These are phyloP conservation scores for Drosophila meridionalis DNA, from an alignment of 2,888 invertebrate genomes.

Conservation along the genomic window DNA sequence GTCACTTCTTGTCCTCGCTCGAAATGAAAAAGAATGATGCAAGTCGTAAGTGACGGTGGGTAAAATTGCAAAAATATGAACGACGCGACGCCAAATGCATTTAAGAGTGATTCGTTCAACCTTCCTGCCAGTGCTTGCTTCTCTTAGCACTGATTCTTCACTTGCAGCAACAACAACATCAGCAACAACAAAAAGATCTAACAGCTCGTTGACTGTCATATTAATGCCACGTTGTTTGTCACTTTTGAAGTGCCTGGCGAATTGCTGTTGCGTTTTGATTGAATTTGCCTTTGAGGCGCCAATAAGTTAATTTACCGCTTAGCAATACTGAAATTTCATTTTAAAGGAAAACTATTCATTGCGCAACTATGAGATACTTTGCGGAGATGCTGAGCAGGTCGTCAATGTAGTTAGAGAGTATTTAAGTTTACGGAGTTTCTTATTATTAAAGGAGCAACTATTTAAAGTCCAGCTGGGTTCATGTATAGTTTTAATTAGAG, in stretches of 20 bases:
- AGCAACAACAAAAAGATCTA: constrained; percentile 14
- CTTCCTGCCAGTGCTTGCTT: not conserved
- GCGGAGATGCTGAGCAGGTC: not conserved
- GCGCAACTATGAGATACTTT: constrained; percentile 5
- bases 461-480: no score
- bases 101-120: constrained; percentile 36
- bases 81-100: constrained; percentile 51
- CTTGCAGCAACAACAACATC: constrained; percentile 16
- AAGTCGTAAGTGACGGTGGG: constrained; percentile 49
- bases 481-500: no score
- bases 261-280: constrained; percentile 38
- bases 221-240: constrained; percentile 56
- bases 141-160: constrained; percentile 10
- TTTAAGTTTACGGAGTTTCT: not conserved
- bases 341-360: not conserved
- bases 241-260: constrained; percentile 27
- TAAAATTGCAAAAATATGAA: constrained; percentile 52
- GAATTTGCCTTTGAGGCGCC: constrained; percentile 32
- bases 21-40: constrained; percentile 65
- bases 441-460: no score
- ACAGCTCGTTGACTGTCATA: constrained; percentile 48
- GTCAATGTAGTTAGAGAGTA: not conserved
- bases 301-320: constrained; percentile 56
- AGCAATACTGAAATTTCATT: constrained; percentile 40
- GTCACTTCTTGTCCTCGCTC: constrained; percentile 40